Evolutionary conservation across 30 jellyfish, hydroid and myxozoan genomes (phyloP), one percentile per base, ranked within the genome.

Genomic region (Aurelia aurita complex sp. Pacific): DNA sequence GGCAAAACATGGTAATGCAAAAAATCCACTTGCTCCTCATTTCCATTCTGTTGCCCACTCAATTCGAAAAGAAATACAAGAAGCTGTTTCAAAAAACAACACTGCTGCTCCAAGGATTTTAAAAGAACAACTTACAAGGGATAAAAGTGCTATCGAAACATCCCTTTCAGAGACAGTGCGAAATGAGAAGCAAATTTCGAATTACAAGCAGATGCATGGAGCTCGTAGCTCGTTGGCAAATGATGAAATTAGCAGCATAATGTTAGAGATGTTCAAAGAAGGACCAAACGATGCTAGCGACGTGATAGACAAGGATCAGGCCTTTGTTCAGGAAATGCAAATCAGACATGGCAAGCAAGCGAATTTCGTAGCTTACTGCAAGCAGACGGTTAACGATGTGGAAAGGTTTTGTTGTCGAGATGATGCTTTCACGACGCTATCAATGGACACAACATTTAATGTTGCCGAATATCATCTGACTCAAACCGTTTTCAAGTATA

Each of bases 391-490:
- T 18, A 64, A 64, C 18, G 74, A 64, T 64, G 74, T 64, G 12
- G 40, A 64, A 29, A 15, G 74, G 74, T 64, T 64, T 18, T 64
- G 74, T 18, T 64, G 74, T 64, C 12, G 33, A 10, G 40, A 12
- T 9, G 74, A 64, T 10, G 40, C 40, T 9, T 64, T 34, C 19
- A 14, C 66, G 34, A 70, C 18, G 32, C 74, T 64, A 64, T 46
- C 81, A 14, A 19, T 46, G 10, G 81, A 64, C 33, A 64, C 74
- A 9, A 64, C 74, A n/a, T 71, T 34, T 36, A 36, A 71, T 36
- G 66, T 71, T 14, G 70, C 81, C 10, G 67, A 46, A 13, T 46
- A 71, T 71, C 66, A 71, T 34, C 16, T 34, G 18, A 71, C 67
- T 34, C 81, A 71, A 36, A 71, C 81, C 10, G 70, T 19, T 10